phyloP scores from a whole-genome alignment of 2,113 vertebrate species.

The Brachyhypopomus occidentalis region DNA sequence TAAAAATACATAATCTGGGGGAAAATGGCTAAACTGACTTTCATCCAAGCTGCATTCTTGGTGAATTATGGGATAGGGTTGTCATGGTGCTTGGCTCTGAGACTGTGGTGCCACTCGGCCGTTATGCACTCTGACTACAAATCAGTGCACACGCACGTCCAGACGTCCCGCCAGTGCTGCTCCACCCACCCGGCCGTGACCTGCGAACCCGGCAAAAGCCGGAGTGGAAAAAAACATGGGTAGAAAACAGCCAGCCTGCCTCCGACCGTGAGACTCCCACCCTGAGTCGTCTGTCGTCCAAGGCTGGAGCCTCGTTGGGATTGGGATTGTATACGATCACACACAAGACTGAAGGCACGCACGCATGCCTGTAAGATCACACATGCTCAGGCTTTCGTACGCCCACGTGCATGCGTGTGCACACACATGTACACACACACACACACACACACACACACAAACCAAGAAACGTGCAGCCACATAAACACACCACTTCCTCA shows the following conservation, averaged over 20 bases:
- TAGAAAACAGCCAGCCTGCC: constrained; percentile 29
- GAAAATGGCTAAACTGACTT: too few relatives aligned
- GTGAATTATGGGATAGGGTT: too few relatives aligned
- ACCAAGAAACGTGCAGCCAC: constrained; percentile 23
- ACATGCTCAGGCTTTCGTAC: not conserved
- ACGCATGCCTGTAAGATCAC: not conserved
- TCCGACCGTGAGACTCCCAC: constrained; percentile 24
- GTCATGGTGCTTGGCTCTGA: too few relatives aligned
- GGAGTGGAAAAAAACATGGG: constrained; percentile 26
- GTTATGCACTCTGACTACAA: too few relatives aligned
- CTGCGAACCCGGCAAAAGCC: constrained; percentile 3
- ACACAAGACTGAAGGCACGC: constrained; percentile 11
- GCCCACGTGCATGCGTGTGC: not conserved
- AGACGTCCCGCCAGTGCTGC: not conserved
- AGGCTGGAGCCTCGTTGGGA: constrained; percentile 39
- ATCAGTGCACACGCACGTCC: too few relatives aligned
- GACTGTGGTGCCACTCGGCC: too few relatives aligned
- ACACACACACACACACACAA: constrained; percentile 26
- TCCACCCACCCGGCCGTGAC: not conserved
- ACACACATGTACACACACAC: too few relatives aligned
- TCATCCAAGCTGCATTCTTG: too few relatives aligned
- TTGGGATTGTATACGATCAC: not conserved
- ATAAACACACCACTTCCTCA: constrained; percentile 38
- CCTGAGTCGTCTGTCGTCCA: constrained; percentile 4
- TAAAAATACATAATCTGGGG: not conserved